phyloP scores from a whole-genome alignment of 2,888 invertebrate species.

The Chrysolina americana region DNA sequence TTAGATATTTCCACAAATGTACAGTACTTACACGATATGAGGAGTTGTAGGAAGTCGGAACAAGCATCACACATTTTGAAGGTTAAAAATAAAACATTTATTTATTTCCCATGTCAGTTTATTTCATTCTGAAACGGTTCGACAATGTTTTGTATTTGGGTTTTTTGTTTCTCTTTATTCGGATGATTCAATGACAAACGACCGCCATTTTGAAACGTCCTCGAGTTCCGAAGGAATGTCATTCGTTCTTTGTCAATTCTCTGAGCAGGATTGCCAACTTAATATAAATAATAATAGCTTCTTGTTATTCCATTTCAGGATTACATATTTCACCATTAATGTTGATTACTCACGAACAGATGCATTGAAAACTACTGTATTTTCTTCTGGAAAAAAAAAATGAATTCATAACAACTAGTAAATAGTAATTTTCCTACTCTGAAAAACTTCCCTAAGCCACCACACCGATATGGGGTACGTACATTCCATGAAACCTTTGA shows the following conservation, averaged over 20 bases:
- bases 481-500: no score
- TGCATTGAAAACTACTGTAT: no score
- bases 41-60: constrained; percentile 92
- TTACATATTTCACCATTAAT: no score
- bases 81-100: constrained; percentile 49
- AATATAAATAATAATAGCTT: no score
- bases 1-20: neutral
- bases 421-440: no score
- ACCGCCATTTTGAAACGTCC: constrained; percentile 65
- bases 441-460: no score
- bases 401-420: no score
- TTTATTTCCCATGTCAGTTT: constrained; percentile 51
- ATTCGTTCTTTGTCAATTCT: neutral
- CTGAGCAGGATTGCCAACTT: no score
- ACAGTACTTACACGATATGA: constrained; percentile 82
- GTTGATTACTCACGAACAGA: no score
- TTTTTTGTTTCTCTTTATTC: constrained; percentile 53
- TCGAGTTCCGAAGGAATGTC: neutral
- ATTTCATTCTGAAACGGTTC: constrained; percentile 38
- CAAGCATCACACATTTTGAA: constrained; percentile 92
- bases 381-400: no score
- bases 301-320: no score
- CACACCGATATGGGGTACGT: no score
- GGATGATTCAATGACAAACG: constrained; percentile 65
- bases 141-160: constrained; percentile 29